Evolutionary conservation across 2,888 invertebrate species (phyloP).

Genomic region (Napeogenes sylphis): DNA sequence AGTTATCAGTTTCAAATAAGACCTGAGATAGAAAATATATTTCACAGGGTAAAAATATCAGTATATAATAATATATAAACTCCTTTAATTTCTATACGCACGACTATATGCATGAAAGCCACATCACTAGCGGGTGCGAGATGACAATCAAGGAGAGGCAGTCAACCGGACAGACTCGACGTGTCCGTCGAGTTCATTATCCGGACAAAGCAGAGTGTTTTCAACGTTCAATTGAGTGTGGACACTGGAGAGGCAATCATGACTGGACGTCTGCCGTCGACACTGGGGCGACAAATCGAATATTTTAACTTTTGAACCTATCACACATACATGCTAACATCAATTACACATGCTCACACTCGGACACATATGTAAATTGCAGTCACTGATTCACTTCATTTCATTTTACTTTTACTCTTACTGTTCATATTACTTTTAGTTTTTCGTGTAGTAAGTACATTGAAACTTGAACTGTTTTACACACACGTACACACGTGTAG

Average conservation of each 20-base stretch:
- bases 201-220: slow-evolving; percentile 72
- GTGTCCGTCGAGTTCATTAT: slow-evolving; percentile 46
- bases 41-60: too few species aligned
- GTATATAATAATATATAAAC: too few species aligned
- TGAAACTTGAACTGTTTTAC: too few species aligned
- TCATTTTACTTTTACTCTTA: too few species aligned
- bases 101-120: slow-evolving; percentile 7
- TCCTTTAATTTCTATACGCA: too few species aligned
- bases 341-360: too few species aligned
- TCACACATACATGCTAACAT: slow-evolving; percentile 17
- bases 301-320: slow-evolving; percentile 69
- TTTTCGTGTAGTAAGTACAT: too few species aligned
- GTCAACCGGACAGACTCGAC: slow-evolving; percentile 32
- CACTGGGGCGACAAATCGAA: slow-evolving; percentile 45
- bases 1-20: too few species aligned
- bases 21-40: too few species aligned
- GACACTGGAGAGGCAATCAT: slow-evolving; percentile 63
- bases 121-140: slow-evolving; percentile 21
- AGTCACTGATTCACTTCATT: too few species aligned
- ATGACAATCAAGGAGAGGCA: slow-evolving; percentile 30
- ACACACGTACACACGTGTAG: too few species aligned
- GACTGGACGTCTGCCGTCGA: slow-evolving; percentile 65
- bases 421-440: slow-evolving; percentile 7
- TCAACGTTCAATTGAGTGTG: slow-evolving; percentile 58
- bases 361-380: not conserved